These are phyloP conservation scores for Polyommatus iphigenia DNA, from an alignment of 2,888 invertebrate species.

Conservation along the genomic window DNA sequence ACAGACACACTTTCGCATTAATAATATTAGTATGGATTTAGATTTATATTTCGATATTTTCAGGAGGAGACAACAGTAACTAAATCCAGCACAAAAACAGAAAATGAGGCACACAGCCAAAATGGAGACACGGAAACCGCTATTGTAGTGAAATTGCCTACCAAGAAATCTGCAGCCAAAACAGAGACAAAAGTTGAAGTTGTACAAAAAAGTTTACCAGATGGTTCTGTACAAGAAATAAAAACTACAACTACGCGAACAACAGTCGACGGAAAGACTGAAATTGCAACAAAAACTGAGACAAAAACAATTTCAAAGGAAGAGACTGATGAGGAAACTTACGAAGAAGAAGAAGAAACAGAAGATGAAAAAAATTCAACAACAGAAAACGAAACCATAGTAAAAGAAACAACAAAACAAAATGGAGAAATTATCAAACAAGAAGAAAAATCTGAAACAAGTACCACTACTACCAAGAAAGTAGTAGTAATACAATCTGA, in stretches of 20 bases:
- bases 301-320: conserved; percentile 67
- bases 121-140: conserved; percentile 66
- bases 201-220: conserved; percentile 61
- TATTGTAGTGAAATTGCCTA: conserved; percentile 63
- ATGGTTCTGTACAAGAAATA: conserved; percentile 66
- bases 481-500: conserved; percentile 57
- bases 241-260: conserved; percentile 72
- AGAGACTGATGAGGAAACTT: conserved; percentile 54
- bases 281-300: conserved; percentile 69
- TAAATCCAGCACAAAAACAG: conserved; percentile 54
- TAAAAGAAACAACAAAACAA: conserved; percentile 45
- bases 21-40: too few species aligned
- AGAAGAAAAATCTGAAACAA: conserved; percentile 62
- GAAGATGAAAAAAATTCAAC: conserved; percentile 45
- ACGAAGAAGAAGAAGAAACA: conserved; percentile 56
- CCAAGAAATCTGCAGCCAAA: conserved; percentile 66
- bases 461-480: conserved; percentile 60
- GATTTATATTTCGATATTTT: conserved; percentile 47
- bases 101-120: conserved; percentile 58
- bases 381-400: conserved; percentile 42
- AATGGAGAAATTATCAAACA: conserved; percentile 56
- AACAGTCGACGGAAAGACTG: conserved; percentile 68
- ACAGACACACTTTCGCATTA: too few species aligned
- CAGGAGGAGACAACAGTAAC: conserved; percentile 68
- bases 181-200: conserved; percentile 73